phyloP scores from a whole-genome alignment of 2,797 vertebrate species.

The Sciaenops ocellatus region DNA sequence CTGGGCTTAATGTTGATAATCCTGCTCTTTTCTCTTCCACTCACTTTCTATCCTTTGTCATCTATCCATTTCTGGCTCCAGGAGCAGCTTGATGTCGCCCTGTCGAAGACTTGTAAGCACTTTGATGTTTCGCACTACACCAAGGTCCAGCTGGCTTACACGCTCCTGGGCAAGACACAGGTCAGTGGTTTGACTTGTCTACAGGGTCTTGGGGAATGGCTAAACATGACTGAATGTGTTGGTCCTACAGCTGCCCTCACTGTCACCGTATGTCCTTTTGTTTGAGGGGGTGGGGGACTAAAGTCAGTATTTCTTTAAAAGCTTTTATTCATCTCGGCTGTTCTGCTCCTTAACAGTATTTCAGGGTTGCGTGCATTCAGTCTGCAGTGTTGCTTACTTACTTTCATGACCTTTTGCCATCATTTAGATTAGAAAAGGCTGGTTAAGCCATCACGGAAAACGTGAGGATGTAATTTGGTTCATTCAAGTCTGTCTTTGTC shows the following conservation, averaged over 20 bases:
- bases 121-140: conserved; percentile 97
- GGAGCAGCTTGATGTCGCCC: conserved; percentile 97
- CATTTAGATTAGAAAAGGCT: not conserved
- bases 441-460: not conserved
- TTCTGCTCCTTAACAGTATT: not conserved
- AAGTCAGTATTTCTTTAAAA: not conserved
- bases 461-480: not conserved
- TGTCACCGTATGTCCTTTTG: not conserved
- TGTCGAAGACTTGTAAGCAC: conserved; percentile 99
- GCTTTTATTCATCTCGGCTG: not conserved
- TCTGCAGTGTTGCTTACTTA: not conserved
- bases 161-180: conserved; percentile 98
- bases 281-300: not conserved
- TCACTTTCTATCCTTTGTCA: conserved; percentile 35
- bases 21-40: conserved; percentile 37
- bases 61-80: conserved; percentile 75
- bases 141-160: conserved; percentile 97
- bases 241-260: not conserved
- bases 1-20: conserved; percentile 60
- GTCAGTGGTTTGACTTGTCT: conserved; percentile 80
- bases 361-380: not conserved
- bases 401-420: not conserved
- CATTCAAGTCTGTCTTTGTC: not conserved
- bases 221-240: conserved; percentile 12
- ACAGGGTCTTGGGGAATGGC: not conserved